Evolutionary conservation across 2,888 invertebrate species (phyloP).

Genomic region (Lumbricus terrestris): DNA sequence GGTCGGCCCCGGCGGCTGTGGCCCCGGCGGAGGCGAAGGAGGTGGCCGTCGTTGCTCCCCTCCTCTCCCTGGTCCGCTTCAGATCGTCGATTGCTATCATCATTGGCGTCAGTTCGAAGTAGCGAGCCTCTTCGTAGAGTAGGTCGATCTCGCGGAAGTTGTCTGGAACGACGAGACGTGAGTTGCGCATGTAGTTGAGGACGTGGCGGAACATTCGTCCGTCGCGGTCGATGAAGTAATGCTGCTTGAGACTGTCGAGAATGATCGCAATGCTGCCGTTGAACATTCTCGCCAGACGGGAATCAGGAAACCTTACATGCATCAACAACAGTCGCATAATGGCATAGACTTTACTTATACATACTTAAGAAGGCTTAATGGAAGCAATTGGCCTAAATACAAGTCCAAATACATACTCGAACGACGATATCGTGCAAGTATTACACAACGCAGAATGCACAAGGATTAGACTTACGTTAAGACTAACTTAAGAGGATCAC

Average conservation of each 20-base stretch:
- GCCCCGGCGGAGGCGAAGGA: background rate
- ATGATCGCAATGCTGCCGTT: slow-evolving; percentile 94
- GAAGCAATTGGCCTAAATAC: too few species aligned
- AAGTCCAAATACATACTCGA: too few species aligned
- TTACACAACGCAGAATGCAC: too few species aligned
- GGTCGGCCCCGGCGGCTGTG: background rate
- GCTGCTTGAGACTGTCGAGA: slow-evolving; percentile 90
- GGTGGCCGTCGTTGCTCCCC: background rate
- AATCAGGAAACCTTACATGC: slow-evolving; percentile 78
- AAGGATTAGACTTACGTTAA: too few species aligned
- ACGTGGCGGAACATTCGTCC: slow-evolving; percentile 97
- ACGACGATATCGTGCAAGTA: too few species aligned
- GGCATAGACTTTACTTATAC: too few species aligned
- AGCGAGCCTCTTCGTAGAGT: slow-evolving; percentile 82
- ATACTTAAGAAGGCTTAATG: too few species aligned
- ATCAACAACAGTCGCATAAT: background rate
- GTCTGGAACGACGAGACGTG: slow-evolving; percentile 80
- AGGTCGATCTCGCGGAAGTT: slow-evolving; percentile 84
- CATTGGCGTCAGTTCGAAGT: slow-evolving; percentile 75
- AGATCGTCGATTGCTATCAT: slow-evolving; percentile 52
- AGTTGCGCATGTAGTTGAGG: slow-evolving; percentile 91
- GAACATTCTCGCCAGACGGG: slow-evolving; percentile 86
- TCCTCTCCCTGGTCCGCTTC: slow-evolving; percentile 38
- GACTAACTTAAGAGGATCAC: too few species aligned
- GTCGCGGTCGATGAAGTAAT: slow-evolving; percentile 97